Percentiles rank a stretch among this genome's conserved stretches.
phyloP scores from a whole-genome alignment of 2,113 vertebrate species.

The Zeus faber region DNA sequence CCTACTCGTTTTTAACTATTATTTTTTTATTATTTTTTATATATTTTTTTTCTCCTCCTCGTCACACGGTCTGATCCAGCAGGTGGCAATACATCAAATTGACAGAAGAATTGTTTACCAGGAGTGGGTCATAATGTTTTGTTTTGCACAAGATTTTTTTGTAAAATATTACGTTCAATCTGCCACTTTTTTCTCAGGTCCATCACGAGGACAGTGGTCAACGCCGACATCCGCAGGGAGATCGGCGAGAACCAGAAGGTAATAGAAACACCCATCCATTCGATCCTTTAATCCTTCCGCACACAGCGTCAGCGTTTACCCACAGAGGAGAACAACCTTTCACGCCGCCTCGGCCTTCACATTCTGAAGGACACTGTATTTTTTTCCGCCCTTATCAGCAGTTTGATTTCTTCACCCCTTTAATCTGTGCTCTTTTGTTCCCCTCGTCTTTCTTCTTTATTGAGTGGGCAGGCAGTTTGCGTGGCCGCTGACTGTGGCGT shows the following conservation, averaged over 20 bases:
- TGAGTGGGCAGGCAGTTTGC: not conserved
- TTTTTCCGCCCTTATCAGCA: not conserved
- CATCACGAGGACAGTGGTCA: conserved; percentile 92
- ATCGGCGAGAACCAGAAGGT: conserved; percentile 97
- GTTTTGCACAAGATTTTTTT: too few species aligned
- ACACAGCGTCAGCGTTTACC: not conserved
- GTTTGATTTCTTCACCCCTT: not conserved
- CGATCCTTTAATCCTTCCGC: not conserved
- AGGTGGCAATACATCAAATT: too few species aligned
- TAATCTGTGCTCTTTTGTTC: not conserved
- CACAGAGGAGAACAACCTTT: not conserved
- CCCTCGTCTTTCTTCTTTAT: not conserved
- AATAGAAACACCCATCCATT: conserved; percentile 19
- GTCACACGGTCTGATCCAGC: too few species aligned
- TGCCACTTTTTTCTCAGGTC: conserved; percentile 74
- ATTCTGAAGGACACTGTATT: not conserved
- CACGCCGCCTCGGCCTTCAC: too few species aligned
- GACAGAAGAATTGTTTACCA: too few species aligned
- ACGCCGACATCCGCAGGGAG: conserved; percentile 84
- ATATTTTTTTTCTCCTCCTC: too few species aligned
- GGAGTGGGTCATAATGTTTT: too few species aligned
- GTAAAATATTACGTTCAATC: too few species aligned
- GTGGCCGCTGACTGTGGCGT: conserved; percentile 20
- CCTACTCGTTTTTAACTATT: too few species aligned
- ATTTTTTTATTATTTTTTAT: too few species aligned